Base-by-base conservation (phyloP, 2,888 invertebrate species). In the Conus canariensis region DNA sequence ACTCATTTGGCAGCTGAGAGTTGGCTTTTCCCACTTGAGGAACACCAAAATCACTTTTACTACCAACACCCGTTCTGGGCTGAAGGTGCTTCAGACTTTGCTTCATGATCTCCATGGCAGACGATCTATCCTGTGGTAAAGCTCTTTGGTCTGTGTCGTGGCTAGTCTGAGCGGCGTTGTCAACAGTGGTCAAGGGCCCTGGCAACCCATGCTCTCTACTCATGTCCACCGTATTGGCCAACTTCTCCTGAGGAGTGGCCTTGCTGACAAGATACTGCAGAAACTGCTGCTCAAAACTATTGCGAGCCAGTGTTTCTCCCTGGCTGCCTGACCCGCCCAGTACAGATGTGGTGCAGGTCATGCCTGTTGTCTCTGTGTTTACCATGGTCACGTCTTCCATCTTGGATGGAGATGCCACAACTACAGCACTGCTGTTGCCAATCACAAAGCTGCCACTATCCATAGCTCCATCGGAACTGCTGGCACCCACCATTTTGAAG, bases 401-500 rank as follows among this genome's bases (percentile, higher is more conserved):
- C 14, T 80, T 64, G 19, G 88, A 45, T n/a, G 83, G 82, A 10
- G 67, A 82, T 22, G 83, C 59, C 12, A 88, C 64, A 10, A 83
- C 67, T 45, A 30, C 56, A 6, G 83, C 22, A 56, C 22, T 88
- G 60, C 77, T 58, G 22, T 58, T 80, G 19, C 85, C 64, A 14
- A 64, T 22, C 64, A 85, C 64, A 30, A 85, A 64, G 45, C 85
- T 89, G 89, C 64, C 60, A 16, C 59, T n/a, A 30, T 82, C 88
- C 14, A n/a, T 14, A 16, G 64, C 64, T 64, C 12, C 64, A 16
- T 10, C 16, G 64, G 64, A 45, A n/a, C 22, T 82, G 56, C 70
- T 58, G 3, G 74, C 85, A 14, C 85, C 89, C n/a, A 89, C 89
- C 89, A 89, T 89, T 59, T 89, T 89, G 70, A 89, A 89, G 85